Conservation (phyloP, 2,113 vertebrate genomes). For the Pterocles orientalis region DNA sequence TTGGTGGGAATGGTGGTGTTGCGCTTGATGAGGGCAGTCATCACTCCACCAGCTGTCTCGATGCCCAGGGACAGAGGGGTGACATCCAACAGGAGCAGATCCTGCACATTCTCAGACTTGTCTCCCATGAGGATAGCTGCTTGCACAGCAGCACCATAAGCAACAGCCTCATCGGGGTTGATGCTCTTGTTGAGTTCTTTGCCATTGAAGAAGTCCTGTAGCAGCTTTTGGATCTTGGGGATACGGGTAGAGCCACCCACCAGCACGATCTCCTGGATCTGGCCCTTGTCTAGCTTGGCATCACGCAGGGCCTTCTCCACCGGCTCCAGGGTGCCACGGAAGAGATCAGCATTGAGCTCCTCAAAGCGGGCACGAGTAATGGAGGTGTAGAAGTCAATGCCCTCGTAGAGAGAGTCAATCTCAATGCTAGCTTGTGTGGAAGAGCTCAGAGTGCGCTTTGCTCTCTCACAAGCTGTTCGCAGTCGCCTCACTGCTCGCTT, state of each 20-base stretch:
- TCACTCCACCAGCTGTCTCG: slow-evolving; percentile 83
- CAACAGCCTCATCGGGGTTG: slow-evolving; percentile 85
- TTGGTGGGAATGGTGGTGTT: slow-evolving; percentile 87
- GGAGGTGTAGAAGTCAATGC: slow-evolving; percentile 96
- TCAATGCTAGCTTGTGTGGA: slow-evolving; percentile 85
- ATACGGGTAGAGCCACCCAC: slow-evolving; percentile 86
- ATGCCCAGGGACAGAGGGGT: slow-evolving; percentile 83
- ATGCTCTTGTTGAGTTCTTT: slow-evolving; percentile 87
- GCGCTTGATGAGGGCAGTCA: slow-evolving; percentile 84
- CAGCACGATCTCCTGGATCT: slow-evolving; percentile 83
- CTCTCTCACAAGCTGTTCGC: slow-evolving; percentile 82
- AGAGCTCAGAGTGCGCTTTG: slow-evolving; percentile 83
- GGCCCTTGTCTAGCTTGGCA: slow-evolving; percentile 83
- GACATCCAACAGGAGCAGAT: slow-evolving; percentile 83
- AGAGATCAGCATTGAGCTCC: slow-evolving; percentile 89
- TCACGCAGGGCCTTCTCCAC: slow-evolving; percentile 85
- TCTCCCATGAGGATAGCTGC: slow-evolving; percentile 85
- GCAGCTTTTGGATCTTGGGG: slow-evolving; percentile 84
- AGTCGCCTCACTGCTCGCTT: slow-evolving; percentile 82
- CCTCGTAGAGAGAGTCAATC: slow-evolving; percentile 92
- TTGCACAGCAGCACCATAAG: slow-evolving; percentile 81
- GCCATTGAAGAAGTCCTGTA: slow-evolving; percentile 86
- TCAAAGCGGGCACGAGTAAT: slow-evolving; percentile 96
- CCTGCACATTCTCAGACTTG: slow-evolving; percentile 84
- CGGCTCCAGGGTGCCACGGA: slow-evolving; percentile 82